A percentile compares a stretch with the other conserved stretches of the same genome.
phyloP scores from a whole-genome alignment of 2,888 invertebrate genomes.

The Eristalis intricaria region DNA sequence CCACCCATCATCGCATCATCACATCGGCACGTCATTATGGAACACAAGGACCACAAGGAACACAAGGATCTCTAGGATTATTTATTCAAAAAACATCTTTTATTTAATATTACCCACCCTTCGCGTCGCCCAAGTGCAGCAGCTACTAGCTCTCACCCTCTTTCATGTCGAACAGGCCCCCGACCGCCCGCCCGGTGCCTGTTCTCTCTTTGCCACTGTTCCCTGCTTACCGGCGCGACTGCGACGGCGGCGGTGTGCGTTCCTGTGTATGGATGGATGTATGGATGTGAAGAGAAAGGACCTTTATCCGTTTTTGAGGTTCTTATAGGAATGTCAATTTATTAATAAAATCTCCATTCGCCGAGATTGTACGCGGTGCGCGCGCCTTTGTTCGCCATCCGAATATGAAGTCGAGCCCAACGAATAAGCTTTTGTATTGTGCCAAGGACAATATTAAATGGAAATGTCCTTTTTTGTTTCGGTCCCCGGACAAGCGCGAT shows the following conservation, averaged over 20 bases:
- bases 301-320: conserved; percentile 56
- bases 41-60: not conserved
- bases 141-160: not conserved
- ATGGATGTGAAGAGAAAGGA: conserved; percentile 38
- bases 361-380: not conserved
- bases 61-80: conserved; percentile 48
- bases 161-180: not conserved
- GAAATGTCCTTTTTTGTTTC: conserved; percentile 28
- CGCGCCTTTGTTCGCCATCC: conserved; percentile 37
- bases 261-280: not conserved
- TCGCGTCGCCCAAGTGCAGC: not conserved
- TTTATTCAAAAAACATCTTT: conserved; percentile 65
- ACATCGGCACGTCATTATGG: conserved; percentile 61
- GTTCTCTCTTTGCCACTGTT: conserved; percentile 1
- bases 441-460: not conserved
- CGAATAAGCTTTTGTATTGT: not conserved
- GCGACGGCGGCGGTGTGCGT: no score
- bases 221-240: not conserved
- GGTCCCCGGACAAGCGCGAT: conserved; percentile 25
- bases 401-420: not conserved
- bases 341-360: conserved; percentile 54
- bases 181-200: not conserved
- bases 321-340: conserved; percentile 50
- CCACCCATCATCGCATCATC: conserved; percentile 19
- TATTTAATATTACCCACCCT: conserved; percentile 49